A percentile compares a stretch with the other conserved stretches of the same genome.
Conservation (phyloP, 2,888 invertebrate genomes). For the Xiphydria camelus region DNA sequence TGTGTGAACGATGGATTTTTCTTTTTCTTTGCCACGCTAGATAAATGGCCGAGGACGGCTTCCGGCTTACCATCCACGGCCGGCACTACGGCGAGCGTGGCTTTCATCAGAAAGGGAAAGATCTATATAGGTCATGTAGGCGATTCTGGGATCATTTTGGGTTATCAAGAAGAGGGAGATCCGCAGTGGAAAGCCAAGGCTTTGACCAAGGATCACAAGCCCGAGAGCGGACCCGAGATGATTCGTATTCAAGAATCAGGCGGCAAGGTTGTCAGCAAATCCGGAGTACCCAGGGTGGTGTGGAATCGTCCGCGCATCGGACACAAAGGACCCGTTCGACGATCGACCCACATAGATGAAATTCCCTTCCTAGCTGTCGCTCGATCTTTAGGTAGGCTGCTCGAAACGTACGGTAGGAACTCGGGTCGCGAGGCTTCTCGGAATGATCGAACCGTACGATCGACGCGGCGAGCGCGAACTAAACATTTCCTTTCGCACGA, state of each 20-base stretch:
- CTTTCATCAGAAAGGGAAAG: slow-evolving; percentile 91
- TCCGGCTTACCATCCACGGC: slow-evolving; percentile 95
- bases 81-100: slow-evolving; percentile 95
- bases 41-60: slow-evolving; percentile 95
- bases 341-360: slow-evolving; percentile 89
- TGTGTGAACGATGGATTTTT: too few relatives aligned
- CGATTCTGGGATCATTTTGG: slow-evolving; percentile 94
- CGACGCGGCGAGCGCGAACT: too few relatives aligned
- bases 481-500: too few relatives aligned
- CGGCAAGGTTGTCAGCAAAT: slow-evolving; percentile 77
- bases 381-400: slow-evolving; percentile 74
- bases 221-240: slow-evolving; percentile 84
- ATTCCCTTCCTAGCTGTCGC: slow-evolving; percentile 97
- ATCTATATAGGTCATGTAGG: slow-evolving; percentile 98
- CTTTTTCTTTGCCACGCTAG: slow-evolving; percentile 60
- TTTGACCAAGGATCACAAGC: slow-evolving; percentile 93
- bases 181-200: slow-evolving; percentile 79
- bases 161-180: slow-evolving; percentile 73
- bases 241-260: slow-evolving; percentile 80
- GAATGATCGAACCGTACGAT: too few relatives aligned
- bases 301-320: slow-evolving; percentile 92
- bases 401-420: too few relatives aligned
- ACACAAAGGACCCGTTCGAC: slow-evolving; percentile 83
- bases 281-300: slow-evolving; percentile 93
- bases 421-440: too few relatives aligned